phyloP scores from a whole-genome alignment of 2,888 invertebrate species.

The Isotomurus palustris region DNA sequence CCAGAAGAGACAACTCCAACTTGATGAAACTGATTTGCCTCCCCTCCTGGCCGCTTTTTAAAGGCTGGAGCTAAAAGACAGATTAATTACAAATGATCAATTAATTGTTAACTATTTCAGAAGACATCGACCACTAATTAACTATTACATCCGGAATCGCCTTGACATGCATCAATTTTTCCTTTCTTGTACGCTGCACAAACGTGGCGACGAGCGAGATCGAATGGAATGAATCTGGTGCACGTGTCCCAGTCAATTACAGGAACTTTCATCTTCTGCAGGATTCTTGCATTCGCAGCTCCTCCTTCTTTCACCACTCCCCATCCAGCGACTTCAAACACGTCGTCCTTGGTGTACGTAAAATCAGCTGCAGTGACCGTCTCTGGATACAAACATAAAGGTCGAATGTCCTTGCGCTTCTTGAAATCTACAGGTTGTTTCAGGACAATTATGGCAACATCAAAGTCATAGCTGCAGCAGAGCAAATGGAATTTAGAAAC shows the following conservation, averaged over 20 bases:
- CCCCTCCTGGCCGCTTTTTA: too few species aligned
- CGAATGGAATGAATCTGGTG: not conserved
- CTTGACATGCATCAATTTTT: too few species aligned
- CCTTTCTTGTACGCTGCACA: not conserved
- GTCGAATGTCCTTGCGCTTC: not conserved
- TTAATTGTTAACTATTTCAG: too few species aligned
- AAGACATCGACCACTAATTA: too few species aligned
- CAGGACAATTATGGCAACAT: not conserved
- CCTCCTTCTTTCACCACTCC: not conserved
- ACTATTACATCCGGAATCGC: too few species aligned
- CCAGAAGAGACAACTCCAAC: not conserved
- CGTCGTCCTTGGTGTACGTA: not conserved
- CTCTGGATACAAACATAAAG: not conserved
- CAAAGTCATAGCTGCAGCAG: too few species aligned
- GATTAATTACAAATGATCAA: too few species aligned
- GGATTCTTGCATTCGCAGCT: not conserved
- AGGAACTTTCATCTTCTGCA: not conserved
- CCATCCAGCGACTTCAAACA: slow-evolving; percentile 1
- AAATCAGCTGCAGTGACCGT: too few species aligned
- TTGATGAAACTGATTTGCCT: not conserved
- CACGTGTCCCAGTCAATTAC: not conserved
- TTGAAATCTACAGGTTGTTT: not conserved
- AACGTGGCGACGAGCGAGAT: not conserved
- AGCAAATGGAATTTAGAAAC: not conserved
- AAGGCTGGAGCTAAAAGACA: too few species aligned